Base-by-base conservation (phyloP, 2,888 invertebrate species). In the Acanthacorydalis orientalis region DNA sequence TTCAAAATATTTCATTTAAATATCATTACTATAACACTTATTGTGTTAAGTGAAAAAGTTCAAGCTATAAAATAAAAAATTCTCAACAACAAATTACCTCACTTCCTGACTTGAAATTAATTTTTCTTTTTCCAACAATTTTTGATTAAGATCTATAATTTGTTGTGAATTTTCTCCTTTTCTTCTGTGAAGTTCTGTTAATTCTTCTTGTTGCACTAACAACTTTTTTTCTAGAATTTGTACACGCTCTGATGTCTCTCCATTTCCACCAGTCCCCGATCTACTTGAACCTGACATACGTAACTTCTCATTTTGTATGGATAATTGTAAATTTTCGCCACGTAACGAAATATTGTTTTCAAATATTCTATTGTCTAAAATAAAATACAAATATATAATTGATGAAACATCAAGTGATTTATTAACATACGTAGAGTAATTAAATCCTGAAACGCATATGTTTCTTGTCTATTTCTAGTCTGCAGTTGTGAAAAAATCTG, bases 121-220 rank as follows among this genome's bases (percentile, higher is more conserved):
- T 60, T 84, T 86, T 55, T 87, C 87, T 58, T 85, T 80, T 54
- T 91, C 89, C 63, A 90, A 88, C 39, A 92, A 70, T 65, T 77
- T 78, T 53, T 80, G 75, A 68, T 88, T 92, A 35, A 95, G 71
- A 64, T 88, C 91, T 51, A 95, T 87, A 53, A 95, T 86, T 69
- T 90, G 83, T 63, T 95, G 93, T 2, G 92, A 77, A 68, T 91
- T 90, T 70, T 95, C 93, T 41, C 93, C 90, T 64, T 88, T 81
- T 48, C 88, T 75, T 56, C 86, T 75, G 60, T 92, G 93, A 48
- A 95, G 65, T 48, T 87, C 89, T 0, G 93, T 91, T 34, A 96
- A 68, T 63, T 96, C 95, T 67, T 95, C 95, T 61, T 95, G 92
- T 59, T 92, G 83, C 11, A 74, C 72, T 51, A 88, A 69, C 44